Evolutionary conservation across 1,140 invertebrate genomes (phyloP), one percentile per base, ranked within the genome.

Genomic region (Varroa destructor): DNA sequence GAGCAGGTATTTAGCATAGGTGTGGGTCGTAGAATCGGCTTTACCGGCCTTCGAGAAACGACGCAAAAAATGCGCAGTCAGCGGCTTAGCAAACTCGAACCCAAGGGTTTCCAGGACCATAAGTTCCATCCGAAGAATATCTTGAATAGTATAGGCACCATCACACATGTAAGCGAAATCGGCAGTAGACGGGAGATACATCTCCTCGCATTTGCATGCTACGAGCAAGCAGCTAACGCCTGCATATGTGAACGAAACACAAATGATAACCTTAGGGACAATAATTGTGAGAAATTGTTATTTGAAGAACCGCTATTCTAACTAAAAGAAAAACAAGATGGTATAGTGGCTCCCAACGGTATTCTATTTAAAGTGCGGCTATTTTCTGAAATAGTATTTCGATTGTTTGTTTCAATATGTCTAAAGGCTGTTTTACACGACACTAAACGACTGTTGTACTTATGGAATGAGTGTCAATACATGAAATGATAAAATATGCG

Each of bases 171-270:
- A 94, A 4, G 92, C 87, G 82, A 94, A 97, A 79, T 97, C 93
- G 1, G 81, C 81, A 43, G 95, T 84, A 71, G 91, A 88, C 1
- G 93, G 92, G 4, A 88, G 84, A 76, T 88, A 91, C 77, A 94
- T 89, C 82, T 98, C 94, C 81, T 97, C 94, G 77, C 93, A 97
- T 79, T 97, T 98, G 75, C 87, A 87, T 12, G 94, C 92, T 73
- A 97, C 86, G 75, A 93, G 88, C 84, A 97, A 86, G 0, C 90
- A 87, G 1, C 92, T 87, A n/a, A 67, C 72, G 40, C 73, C 42
- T 42, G n/a, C n/a, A 25, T 12, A 2, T 12, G 6, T 5, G 5
- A 36, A 70, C n/a, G 6, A 51, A 70, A 70, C 42, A 43, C 51
- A 36, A 40, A 71, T 10, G 14, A 51, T 37, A 36, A 51, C 43